Percentiles rank a stretch among this genome's conserved stretches.
These are phyloP conservation scores for Papilio helenus DNA, from an alignment of 1,140 invertebrate species.

Conservation along the genomic window DNA sequence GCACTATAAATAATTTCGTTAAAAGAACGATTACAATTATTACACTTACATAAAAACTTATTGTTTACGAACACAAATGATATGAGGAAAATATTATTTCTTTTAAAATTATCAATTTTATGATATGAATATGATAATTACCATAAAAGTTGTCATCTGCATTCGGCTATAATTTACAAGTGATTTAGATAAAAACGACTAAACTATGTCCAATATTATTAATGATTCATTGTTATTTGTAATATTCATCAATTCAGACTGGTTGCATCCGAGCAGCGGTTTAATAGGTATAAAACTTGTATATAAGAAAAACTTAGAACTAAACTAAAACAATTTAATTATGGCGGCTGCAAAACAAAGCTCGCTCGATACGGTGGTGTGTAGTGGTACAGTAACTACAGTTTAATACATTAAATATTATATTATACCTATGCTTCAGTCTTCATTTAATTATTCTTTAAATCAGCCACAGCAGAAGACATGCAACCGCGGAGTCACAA, in stretches of 20 bases:
- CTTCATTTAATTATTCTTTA: constrained; percentile 77
- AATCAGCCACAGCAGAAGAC: constrained; percentile 63
- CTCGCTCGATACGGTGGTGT: constrained; percentile 58
- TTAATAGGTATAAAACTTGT: not conserved
- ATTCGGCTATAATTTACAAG: not conserved
- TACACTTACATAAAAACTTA: not conserved
- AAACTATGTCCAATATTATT: not conserved
- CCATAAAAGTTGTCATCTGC: not conserved
- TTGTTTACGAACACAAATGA: not conserved
- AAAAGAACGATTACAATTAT: not conserved
- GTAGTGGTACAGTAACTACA: constrained; percentile 59
- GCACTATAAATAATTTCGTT: not conserved
- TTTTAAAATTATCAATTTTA: not conserved
- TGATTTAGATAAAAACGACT: not conserved
- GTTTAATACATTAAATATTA: constrained; percentile 77
- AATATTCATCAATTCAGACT: not conserved
- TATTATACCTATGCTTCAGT: constrained; percentile 81
- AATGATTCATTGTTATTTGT: not conserved
- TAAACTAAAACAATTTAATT: constrained; percentile 30
- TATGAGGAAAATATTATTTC: not conserved
- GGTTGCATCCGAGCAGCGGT: not conserved
- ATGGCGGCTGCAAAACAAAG: constrained; percentile 44
- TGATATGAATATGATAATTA: not conserved
- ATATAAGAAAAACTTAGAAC: not conserved
- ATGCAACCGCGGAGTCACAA: constrained; percentile 35